phyloP scores from a whole-genome alignment of 64 coral and sea anemone genomes.

The Montipora foliosa region DNA sequence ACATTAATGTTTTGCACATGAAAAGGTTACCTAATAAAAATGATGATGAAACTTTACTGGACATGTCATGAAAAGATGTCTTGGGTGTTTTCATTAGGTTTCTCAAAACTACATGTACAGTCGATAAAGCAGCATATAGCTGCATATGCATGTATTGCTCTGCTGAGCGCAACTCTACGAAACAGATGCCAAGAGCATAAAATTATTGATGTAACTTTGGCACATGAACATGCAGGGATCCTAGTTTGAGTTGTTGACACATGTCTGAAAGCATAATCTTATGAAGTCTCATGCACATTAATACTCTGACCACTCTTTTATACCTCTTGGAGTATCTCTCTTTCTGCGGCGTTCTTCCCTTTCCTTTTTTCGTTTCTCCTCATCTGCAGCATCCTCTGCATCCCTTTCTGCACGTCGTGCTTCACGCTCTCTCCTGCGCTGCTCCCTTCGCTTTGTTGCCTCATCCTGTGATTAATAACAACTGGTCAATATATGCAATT shows the following conservation, averaged over 20 bases:
- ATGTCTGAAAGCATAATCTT: not conserved
- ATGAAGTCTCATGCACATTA: not conserved
- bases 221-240: not conserved
- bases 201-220: too few species aligned
- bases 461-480: constrained; percentile 49
- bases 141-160: too few species aligned
- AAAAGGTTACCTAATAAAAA: too few species aligned
- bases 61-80: too few species aligned
- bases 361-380: constrained; percentile 28
- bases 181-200: too few species aligned
- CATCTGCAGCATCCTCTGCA: constrained; percentile 55
- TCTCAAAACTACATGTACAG: too few species aligned
- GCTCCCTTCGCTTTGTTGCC: constrained; percentile 63
- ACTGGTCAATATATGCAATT: not conserved
- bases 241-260: not conserved
- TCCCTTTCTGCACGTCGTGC: constrained; percentile 69
- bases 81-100: too few species aligned
- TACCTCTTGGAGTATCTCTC: constrained; percentile 12
- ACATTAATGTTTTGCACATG: too few species aligned
- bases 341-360: constrained; percentile 19
- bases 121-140: too few species aligned
- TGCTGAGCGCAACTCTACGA: too few species aligned
- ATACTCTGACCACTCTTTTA: not conserved
- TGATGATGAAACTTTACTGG: too few species aligned
- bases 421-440: constrained; percentile 58